These are phyloP conservation scores for Perognathus longimembris DNA, from an alignment of 2,113 vertebrate species.

Conservation along the genomic window DNA sequence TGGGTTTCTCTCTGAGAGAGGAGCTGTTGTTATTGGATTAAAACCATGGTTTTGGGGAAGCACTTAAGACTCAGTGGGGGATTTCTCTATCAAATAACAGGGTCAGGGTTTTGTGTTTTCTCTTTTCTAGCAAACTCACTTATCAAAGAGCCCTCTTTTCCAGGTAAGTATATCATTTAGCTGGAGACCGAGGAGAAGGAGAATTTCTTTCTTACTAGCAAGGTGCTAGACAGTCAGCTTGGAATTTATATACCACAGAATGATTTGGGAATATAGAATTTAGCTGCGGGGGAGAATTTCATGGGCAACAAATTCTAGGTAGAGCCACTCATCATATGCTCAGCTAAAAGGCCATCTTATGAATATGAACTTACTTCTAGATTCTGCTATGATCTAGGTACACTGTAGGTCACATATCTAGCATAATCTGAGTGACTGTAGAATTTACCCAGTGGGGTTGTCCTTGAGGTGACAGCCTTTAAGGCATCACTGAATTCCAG, in stretches of 20 bases:
- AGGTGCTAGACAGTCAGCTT: background rate
- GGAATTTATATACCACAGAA: background rate
- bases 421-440: background rate
- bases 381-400: background rate
- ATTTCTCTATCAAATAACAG: background rate
- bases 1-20: constrained; percentile 68
- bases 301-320: constrained; percentile 4
- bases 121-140: constrained; percentile 41
- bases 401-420: background rate
- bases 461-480: background rate
- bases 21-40: constrained; percentile 67
- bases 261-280: background rate
- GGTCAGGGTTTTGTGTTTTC: background rate
- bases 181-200: constrained; percentile 38
- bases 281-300: background rate
- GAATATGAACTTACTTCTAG: constrained; percentile 27
- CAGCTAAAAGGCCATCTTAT: background rate
- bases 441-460: rapidly evolving
- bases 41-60: constrained; percentile 61
- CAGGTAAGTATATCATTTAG: constrained; percentile 52
- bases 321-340: background rate
- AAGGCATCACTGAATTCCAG: background rate
- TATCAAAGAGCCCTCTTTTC: constrained; percentile 25
- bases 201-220: constrained; percentile 39
- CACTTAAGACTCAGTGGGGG: background rate